Base-by-base conservation (phyloP, 2,888 invertebrate species). In the Liodrosophila aerea region DNA sequence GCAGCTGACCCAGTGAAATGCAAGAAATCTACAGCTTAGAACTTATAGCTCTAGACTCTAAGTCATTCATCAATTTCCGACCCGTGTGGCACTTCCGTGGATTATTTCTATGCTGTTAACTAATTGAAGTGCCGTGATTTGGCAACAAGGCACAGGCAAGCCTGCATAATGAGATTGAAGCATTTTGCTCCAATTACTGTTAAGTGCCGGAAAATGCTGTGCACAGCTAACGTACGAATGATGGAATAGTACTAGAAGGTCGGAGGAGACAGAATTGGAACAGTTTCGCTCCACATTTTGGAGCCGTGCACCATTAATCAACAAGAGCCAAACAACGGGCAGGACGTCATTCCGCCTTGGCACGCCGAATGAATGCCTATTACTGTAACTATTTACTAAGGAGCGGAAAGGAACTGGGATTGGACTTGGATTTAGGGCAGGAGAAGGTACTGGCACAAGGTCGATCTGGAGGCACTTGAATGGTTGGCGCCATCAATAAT, bases 41-140 rank as follows among this genome's bases (percentile, higher is more conserved):
- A 5, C 22, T 22, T 22, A 22, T 22, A 22, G 22, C 22, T 22
- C 22, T 22, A 22, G 22, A 5, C 22, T 22, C 22, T 5, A 5
- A 22, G 22, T 30, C 16, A 64, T 68, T 64, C 69, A 83, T 80
- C 76, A 70, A 59, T 76, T 56, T 37, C 4, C 36, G 15, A 53
- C 49, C 36, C 58, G 36, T 52, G 39, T 34, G 39, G 37, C 50
- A 50, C 49, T 64, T 61, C 44, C 56, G 47, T 43, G 67, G 63
- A 70, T 76, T 76, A 76, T 65, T 76, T 68, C 59, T 59, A 65
- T 67, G 67, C 81, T 62, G 71, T 81, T 82, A 70, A 68, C 84
- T 85, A 86, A 86, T 86, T 85, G 82, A 73, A 75, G 73, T 73
- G 66, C 65, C 75, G 76, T 82, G 84, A 85, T 85, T 82, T 44